A percentile compares a stretch with the other conserved stretches of the same genome.
Evolutionary conservation across 2,113 vertebrate genomes (phyloP).

Genomic region (Salvelinus fontinalis): DNA sequence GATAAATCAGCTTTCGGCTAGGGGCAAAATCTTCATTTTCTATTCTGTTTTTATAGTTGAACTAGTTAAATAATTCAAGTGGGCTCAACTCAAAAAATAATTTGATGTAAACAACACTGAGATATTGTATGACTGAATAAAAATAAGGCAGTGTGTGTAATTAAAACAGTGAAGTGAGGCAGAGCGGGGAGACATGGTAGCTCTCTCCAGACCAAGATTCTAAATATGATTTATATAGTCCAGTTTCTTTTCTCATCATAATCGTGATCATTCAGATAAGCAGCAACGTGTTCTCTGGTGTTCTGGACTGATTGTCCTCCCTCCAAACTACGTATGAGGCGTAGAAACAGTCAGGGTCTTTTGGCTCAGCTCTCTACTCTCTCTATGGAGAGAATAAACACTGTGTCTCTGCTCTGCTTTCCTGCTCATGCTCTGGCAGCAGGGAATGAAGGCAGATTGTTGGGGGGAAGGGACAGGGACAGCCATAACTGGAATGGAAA

Average conservation of each 20-base stretch:
- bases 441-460: conserved; percentile 51
- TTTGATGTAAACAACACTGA: not conserved
- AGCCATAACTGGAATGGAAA: conserved; percentile 78
- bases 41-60: not conserved
- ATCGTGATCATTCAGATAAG: conserved; percentile 40
- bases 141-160: not conserved
- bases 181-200: not conserved
- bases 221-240: conserved; percentile 51
- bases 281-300: conserved; percentile 1
- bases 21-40: not conserved
- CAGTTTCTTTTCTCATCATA: conserved; percentile 34
- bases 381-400: conserved; percentile 54
- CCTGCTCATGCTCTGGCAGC: conserved; percentile 33
- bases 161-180: conserved; percentile 3
- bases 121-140: not conserved
- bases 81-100: too few relatives aligned
- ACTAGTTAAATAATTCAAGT: too few relatives aligned
- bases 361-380: conserved; percentile 38
- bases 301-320: conserved; percentile 37
- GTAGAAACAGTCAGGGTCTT: conserved; percentile 35
- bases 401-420: conserved; percentile 64
- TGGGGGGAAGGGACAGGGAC: conserved; percentile 41
- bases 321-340: not conserved
- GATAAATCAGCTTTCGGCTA: not conserved
- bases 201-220: conserved; percentile 9